Base-by-base conservation (phyloP, 2,888 invertebrate genomes). In the Plemyria rubiginata region DNA sequence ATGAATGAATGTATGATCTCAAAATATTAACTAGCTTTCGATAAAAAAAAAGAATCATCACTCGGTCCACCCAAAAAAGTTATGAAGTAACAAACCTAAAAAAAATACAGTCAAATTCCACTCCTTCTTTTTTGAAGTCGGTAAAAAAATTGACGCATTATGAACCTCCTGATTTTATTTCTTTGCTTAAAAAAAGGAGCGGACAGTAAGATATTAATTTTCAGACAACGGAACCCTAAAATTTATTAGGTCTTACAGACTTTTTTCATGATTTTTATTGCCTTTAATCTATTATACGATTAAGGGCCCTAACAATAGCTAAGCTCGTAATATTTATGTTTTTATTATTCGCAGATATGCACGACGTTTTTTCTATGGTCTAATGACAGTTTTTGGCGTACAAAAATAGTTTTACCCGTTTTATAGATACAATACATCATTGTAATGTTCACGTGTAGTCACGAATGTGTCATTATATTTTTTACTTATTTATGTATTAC, bases 381-480 rank as follows among this genome's bases (percentile, higher is more conserved):
- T 59, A 49, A 60, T 54, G 28, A 29, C 36, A 43, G 51, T 68
- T 70, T 67, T 68, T 66, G 62, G 56, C 38, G 15, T 16, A 9
- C 51, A 49, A 46, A 60, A 62, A 50, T 54, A 28, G n/a, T 46
- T 22, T 51, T 45, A 54, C 65, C 64, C 62, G 63, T 55, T 65
- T 62, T 32, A 55, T 6, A 9, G 53, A 60, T 67, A 11, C 9
- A 16, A 60, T 67, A 11, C 9, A 16, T 43, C 2, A 7, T 15
- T 9, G 40, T 50, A 60, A 57, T 57, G 60, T 54, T 54, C 41
- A 50, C 54, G 59, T 56, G 61, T 43, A 54, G 62, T 70, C 70
- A 68, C 67, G 67, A 67, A 54, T 65, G 66, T 38, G 65, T 54
- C 53, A 65, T 70, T 70, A 45, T 11, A n/a, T 58, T 48, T 60